These are phyloP conservation scores for Drosophila repleta DNA, from an alignment of 1,140 invertebrate species.

Conservation along the genomic window DNA sequence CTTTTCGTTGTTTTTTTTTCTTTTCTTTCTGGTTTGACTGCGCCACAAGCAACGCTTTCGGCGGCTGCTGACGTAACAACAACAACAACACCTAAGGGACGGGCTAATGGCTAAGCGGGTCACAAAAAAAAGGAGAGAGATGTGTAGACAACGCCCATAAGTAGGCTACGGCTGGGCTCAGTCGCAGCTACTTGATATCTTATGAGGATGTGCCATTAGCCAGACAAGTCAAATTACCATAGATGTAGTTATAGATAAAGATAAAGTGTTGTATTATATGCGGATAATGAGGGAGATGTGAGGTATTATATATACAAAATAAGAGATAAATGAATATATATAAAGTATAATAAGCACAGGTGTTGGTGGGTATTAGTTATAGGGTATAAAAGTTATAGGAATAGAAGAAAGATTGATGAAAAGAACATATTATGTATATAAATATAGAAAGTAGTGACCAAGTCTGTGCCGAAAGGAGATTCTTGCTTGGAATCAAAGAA, in stretches of 20 bases:
- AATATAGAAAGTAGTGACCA: too few relatives aligned
- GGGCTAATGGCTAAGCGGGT: slow-evolving; percentile 11
- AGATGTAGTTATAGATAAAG: not conserved
- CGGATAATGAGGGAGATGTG: too few relatives aligned
- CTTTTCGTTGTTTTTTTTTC: slow-evolving; percentile 38
- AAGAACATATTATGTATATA: too few relatives aligned
- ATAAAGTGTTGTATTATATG: not conserved
- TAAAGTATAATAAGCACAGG: too few relatives aligned
- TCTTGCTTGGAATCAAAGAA: too few relatives aligned
- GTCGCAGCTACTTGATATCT: not conserved
- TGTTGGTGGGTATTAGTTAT: too few relatives aligned
- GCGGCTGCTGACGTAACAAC: slow-evolving; percentile 28
- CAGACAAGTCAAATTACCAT: not conserved
- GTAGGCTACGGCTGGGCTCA: slow-evolving; percentile 51
- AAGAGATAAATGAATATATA: too few relatives aligned
- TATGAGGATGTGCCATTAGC: slow-evolving; percentile 3
- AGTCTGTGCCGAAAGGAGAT: too few relatives aligned
- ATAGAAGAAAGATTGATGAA: too few relatives aligned
- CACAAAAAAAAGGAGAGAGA: not conserved
- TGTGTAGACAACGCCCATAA: slow-evolving; percentile 38
- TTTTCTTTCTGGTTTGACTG: slow-evolving; percentile 20
- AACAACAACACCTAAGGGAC: not conserved
- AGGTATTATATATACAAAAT: too few relatives aligned
- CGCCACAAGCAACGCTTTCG: slow-evolving; percentile 9
- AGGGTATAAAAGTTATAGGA: too few relatives aligned